phyloP scores from a whole-genome alignment of 2,888 invertebrate genomes.

The Copidosoma aretas region DNA sequence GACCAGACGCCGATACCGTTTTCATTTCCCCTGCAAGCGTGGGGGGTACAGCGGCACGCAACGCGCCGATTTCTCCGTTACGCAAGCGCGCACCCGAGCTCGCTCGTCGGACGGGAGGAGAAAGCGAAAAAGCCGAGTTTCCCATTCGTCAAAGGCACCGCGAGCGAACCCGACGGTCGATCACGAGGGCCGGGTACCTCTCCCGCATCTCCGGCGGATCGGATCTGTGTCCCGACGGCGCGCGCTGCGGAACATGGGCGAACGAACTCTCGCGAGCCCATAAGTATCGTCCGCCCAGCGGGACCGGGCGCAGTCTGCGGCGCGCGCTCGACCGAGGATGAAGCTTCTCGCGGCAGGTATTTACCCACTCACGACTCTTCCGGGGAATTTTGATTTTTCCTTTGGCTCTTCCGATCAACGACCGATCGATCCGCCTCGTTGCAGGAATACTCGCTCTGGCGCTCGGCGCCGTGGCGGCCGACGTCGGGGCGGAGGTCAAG shows the following conservation, averaged over 20 bases:
- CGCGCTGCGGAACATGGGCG: too few species aligned
- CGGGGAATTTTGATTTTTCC: not conserved
- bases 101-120: too few species aligned
- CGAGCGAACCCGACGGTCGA: too few species aligned
- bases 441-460: conserved; percentile 49
- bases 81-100: not conserved
- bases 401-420: too few species aligned
- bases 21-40: too few species aligned
- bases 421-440: conserved; percentile 22
- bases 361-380: not conserved
- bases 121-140: too few species aligned
- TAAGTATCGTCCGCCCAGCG: conserved; percentile 26
- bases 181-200: too few species aligned
- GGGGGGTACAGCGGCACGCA: too few species aligned
- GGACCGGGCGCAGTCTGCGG: conserved; percentile 32
- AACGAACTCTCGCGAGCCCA: conserved; percentile 26
- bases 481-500: conserved; percentile 55
- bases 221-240: too few species aligned
- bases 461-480: conserved; percentile 45
- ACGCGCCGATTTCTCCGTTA: conserved; percentile 25
- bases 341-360: conserved; percentile 29
- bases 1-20: too few species aligned
- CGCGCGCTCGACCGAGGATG: conserved; percentile 33
- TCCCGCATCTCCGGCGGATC: too few species aligned
- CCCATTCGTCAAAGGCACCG: too few species aligned